Evolutionary conservation across 2,113 vertebrate species (phyloP), one percentile per base, ranked within the genome.

Genomic region (Porphyrio hochstetteri): DNA sequence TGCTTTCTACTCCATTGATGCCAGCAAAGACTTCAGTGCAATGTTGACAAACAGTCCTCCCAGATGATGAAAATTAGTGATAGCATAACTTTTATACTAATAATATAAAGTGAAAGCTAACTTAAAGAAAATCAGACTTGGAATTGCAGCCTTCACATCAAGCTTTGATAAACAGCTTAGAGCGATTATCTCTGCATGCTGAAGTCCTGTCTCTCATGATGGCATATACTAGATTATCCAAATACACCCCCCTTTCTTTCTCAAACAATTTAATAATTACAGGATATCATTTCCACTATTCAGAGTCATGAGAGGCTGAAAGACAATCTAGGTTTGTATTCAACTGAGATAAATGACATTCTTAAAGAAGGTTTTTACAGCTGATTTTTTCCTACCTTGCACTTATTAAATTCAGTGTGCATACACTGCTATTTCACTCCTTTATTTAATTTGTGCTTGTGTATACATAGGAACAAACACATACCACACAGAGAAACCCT

Each of bases 221-320:
- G 65, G 53, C 27, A 53, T 50, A 70, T 14, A n/a, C 23, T 21
- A 52, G 17, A 88, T 75, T 75, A 94, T 61, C 33, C n/a, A 84
- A 92, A 92, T 68, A 60, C 5, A 16, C 52, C 83, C 18, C 46
- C 38, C 38, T 94, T 84, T 35, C 60, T 56, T 94, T 78, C 80
- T 81, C 86, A 83, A 78, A 88, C 65, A 86, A 81, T 71, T 29
- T 74, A 46, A 67, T 86, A 94, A 97, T 88, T 91, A 75, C 33
- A 86, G 69, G 86, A 36, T 88, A 92, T 93, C 75, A 90, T 78
- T 95, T 92, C 64, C 52, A 83, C 48, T 81, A 64, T 63, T 93
- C 65, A 55, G 84, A 92, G 67, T 27, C 61, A 69, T 31, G 28
- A 90, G 24, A 64, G 24, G 42, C 24, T 78, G 80, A 90, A 90